Percentiles rank a stretch among this genome's conserved stretches.
Conservation (phyloP, 1,140 invertebrate species). For the Schlechtendalia chinensis region DNA sequence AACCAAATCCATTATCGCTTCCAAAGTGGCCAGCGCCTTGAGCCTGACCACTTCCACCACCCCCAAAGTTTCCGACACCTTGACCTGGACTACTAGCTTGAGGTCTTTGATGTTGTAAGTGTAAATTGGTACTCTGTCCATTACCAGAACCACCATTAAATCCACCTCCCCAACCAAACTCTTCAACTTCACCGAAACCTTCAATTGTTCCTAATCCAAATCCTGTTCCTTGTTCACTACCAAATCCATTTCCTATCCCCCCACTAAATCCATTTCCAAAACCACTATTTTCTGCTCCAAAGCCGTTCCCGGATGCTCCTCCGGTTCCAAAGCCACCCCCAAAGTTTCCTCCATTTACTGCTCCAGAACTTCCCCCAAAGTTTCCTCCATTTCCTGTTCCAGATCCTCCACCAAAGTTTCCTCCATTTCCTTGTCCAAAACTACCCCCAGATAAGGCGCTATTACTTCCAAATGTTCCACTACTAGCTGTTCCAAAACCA, state of each 20-base stretch:
- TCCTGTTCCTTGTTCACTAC: slow-evolving; percentile 28
- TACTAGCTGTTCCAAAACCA: not conserved
- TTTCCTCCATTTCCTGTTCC: not conserved
- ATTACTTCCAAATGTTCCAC: not conserved
- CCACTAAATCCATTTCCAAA: not conserved
- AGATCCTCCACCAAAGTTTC: slow-evolving; percentile 6
- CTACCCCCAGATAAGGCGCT: not conserved
- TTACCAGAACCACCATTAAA: slow-evolving; percentile 30
- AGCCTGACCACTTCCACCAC: not conserved
- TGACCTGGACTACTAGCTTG: not conserved
- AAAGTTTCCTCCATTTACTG: slow-evolving; percentile 7
- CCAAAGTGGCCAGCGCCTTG: not conserved
- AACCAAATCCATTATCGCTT: not conserved
- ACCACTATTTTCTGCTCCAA: not conserved
- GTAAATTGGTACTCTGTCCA: not conserved
- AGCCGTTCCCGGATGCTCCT: slow-evolving; percentile 17
- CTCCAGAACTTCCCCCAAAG: not conserved
- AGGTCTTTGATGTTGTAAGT: not conserved
- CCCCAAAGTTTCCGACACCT: not conserved
- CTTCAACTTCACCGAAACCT: slow-evolving; percentile 23
- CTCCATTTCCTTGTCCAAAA: slow-evolving; percentile 12
- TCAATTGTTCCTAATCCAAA: slow-evolving; percentile 20
- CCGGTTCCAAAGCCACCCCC: not conserved
- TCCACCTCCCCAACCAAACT: slow-evolving; percentile 22
- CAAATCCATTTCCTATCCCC: slow-evolving; percentile 25